Evolutionary conservation across 2,888 invertebrate genomes (phyloP).

Genomic region (Sarcophaga rosellei): DNA sequence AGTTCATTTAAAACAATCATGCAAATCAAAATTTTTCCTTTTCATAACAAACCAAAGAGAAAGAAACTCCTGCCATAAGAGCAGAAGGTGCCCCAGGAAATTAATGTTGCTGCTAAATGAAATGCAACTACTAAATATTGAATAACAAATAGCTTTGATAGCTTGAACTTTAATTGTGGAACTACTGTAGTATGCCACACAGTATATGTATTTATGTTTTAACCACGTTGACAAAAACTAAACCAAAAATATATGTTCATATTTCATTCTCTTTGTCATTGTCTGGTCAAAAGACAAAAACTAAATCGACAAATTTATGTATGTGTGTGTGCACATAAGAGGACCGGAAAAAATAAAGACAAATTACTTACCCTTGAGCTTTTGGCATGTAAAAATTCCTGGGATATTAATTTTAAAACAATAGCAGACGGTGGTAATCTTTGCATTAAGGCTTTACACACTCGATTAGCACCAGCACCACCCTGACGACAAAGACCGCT

Average conservation of each 20-base stretch:
- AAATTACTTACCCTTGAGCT: conserved; percentile 79
- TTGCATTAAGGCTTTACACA: conserved; percentile 81
- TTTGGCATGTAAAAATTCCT: conserved; percentile 81
- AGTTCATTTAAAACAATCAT: conserved; percentile 64
- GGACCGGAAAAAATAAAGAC: conserved; percentile 12
- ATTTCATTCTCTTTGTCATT: conserved; percentile 4
- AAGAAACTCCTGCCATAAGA: conserved; percentile 3
- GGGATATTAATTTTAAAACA: conserved; percentile 80
- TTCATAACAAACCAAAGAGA: conserved; percentile 9
- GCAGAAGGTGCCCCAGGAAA: conserved; percentile 40
- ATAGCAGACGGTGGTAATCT: conserved; percentile 81
- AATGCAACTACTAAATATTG: conserved; percentile 51
- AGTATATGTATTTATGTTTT: neutral
- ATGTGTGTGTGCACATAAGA: neutral
- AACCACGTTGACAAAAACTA: neutral
- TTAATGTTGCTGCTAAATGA: conserved; percentile 64
- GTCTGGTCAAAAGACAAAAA: conserved; percentile 40
- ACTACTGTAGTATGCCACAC: neutral
- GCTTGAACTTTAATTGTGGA: conserved; percentile 32
- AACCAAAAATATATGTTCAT: conserved; percentile 9
- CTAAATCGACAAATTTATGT: neutral
- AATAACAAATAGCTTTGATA: conserved; percentile 51
- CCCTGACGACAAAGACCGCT: conserved; percentile 81
- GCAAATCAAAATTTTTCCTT: conserved; percentile 61
- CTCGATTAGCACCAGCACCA: conserved; percentile 80